Conservation (phyloP, 2,888 invertebrate species). For the Siphlonurus alternatus region DNA sequence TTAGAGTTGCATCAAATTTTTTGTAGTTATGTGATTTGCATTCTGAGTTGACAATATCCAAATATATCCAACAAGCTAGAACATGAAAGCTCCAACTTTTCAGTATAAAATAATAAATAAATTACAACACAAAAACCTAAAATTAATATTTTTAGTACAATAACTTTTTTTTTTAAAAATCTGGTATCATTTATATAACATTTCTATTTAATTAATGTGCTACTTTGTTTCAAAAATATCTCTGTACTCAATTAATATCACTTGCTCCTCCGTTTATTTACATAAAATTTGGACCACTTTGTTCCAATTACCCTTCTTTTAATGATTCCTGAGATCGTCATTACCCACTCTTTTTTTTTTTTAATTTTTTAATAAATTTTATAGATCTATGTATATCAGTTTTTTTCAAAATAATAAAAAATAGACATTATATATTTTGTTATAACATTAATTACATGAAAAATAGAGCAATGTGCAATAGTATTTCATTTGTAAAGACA, state of each 20-base stretch:
- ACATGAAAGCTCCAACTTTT: too few species aligned
- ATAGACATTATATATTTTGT: background rate
- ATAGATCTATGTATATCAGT: background rate
- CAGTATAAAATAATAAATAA: background rate
- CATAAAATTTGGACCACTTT: background rate
- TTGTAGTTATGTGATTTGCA: too few species aligned
- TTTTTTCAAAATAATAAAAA: background rate
- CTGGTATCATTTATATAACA: background rate
- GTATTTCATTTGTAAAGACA: background rate
- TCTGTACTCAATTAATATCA: background rate
- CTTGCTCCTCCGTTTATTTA: background rate
- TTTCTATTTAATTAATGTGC: background rate
- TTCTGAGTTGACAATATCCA: too few species aligned
- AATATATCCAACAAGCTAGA: too few species aligned
- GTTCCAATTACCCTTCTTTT: background rate
- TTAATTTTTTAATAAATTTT: background rate
- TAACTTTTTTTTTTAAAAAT: background rate
- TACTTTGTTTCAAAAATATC: conserved; percentile 2
- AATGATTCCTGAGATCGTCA: background rate
- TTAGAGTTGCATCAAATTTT: too few species aligned
- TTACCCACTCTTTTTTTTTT: background rate
- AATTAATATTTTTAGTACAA: background rate
- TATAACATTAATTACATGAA: background rate
- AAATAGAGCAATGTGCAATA: background rate
- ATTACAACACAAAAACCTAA: background rate